Evolutionary conservation across 2,797 vertebrate genomes (phyloP), one percentile per base, ranked within the genome.

Genomic region (Siniperca undulata): DNA sequence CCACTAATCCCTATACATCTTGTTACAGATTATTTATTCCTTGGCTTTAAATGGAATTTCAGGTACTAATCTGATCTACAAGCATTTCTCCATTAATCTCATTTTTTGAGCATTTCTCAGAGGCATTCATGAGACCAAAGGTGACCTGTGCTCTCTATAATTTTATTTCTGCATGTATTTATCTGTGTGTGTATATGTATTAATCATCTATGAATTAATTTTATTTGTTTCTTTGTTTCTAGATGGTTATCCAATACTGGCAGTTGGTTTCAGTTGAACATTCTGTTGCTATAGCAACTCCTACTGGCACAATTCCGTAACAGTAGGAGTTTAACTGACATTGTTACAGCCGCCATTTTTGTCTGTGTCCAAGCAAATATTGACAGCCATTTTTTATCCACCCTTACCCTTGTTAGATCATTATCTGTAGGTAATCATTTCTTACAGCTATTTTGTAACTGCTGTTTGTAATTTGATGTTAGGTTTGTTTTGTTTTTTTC

Each of bases 41-140:
- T 74, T 68, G 72, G 3, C 11, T 79, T 86, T 40, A 73, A 86
- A 88, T 62, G 6, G 36, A 73, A 84, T 84, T 86, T 77, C 27
- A 80, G 58, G 50, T 46, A 48, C 4, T 84, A 88, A 92, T 91
- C 85, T 78, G 82, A 70, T 78, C 50, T 77, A 58, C n/a, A 60
- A 56, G 55, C 30, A 77, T 74, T 24, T 78, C 40, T 80, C 8
- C 24, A 70, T 70, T 10, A 81, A 82, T 76, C 16, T 5, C 11
- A 59, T 67, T 52, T 73, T 73, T 48, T 71, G 14, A 66, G 70
- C 34, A 77, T 80, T 70, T 79, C 27, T 77, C 27, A 44, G 48
- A 71, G 7, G 7, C 7, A 80, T 40, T 53, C 2, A 69, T 22
- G 6, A 30, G 42, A 78, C 8, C 60, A 53, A 46, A 66, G 1